These are phyloP conservation scores for Scaptomyza cyrtandrae DNA, from an alignment of 2,888 invertebrate genomes.

Conservation along the genomic window DNA sequence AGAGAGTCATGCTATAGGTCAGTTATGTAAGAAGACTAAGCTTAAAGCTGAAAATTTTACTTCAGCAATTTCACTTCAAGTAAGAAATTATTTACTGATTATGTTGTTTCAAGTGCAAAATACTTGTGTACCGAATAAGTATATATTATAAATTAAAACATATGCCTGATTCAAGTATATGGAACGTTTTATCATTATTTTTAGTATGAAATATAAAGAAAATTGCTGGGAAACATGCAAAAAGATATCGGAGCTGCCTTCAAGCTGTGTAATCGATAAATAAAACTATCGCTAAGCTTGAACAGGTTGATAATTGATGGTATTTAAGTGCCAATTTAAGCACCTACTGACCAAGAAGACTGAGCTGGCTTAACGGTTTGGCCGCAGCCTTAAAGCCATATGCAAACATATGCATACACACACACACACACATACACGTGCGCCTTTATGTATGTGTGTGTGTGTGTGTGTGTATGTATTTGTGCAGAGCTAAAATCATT, in stretches of 20 bases:
- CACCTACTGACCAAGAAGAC: conserved; percentile 37
- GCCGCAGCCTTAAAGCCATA: conserved; percentile 26
- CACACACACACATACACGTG: neutral
- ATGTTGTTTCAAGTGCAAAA: too few relatives aligned
- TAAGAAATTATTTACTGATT: too few relatives aligned
- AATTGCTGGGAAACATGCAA: too few relatives aligned
- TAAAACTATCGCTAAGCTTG: neutral
- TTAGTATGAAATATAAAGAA: too few relatives aligned
- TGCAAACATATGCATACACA: conserved; percentile 11
- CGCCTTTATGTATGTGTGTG: neutral
- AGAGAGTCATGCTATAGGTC: neutral
- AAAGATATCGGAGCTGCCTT: too few relatives aligned
- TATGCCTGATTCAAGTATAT: too few relatives aligned
- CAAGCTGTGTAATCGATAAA: neutral
- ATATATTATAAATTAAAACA: too few relatives aligned
- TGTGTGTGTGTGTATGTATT: conserved; percentile 3
- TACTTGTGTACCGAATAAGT: too few relatives aligned
- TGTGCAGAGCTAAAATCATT: conserved; percentile 58
- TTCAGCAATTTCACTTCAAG: too few relatives aligned
- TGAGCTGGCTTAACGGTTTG: neutral
- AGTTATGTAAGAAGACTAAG: neutral
- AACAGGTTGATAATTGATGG: neutral
- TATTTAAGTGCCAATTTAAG: conserved; percentile 21
- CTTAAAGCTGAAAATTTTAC: neutral
- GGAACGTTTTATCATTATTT: too few relatives aligned